Conservation (phyloP, 2,797 vertebrate genomes). For the Strix occidentalis region DNA sequence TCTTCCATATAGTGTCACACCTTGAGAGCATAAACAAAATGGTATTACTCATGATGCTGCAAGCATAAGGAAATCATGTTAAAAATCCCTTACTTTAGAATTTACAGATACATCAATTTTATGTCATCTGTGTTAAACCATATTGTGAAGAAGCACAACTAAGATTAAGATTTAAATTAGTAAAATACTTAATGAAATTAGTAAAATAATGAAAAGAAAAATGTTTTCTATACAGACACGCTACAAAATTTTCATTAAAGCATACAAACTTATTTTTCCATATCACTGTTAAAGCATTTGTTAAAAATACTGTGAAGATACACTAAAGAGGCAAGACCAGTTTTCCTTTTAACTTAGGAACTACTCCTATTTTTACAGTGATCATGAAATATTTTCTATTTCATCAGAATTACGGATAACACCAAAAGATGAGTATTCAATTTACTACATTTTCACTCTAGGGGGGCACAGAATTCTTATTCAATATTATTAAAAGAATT, state of each 20-base stretch:
- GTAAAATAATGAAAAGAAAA: neutral
- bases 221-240: accelerated
- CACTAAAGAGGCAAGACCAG: neutral
- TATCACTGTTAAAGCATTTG: neutral
- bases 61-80: neutral
- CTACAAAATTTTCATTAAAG: neutral
- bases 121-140: neutral
- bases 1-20: neutral
- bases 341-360: neutral
- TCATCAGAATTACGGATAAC: neutral
- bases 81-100: neutral
- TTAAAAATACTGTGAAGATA: neutral
- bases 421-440: neutral
- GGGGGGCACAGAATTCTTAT: neutral
- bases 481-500: neutral
- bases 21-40: neutral
- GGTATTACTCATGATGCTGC: neutral
- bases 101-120: neutral
- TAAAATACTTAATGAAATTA: neutral
- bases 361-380: neutral
- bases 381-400: neutral
- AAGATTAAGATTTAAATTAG: neutral
- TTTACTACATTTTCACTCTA: neutral
- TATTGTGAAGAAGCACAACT: neutral
- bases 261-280: neutral